phyloP scores from a whole-genome alignment of 2,113 vertebrate species.

The Okapia johnstoni region DNA sequence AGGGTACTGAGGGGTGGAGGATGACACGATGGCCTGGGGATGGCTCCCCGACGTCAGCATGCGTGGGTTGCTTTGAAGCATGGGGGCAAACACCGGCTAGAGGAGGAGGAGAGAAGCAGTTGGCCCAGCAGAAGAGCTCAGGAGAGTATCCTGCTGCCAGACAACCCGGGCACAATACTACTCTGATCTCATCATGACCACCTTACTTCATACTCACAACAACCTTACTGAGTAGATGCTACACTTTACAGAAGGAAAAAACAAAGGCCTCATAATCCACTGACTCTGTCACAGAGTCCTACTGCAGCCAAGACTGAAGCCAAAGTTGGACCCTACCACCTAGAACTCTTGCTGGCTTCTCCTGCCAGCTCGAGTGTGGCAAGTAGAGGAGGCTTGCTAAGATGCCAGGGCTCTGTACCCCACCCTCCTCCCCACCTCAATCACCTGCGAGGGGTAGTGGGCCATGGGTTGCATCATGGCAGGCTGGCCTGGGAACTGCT shows the following conservation, averaged over 20 bases:
- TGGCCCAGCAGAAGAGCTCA: neutral
- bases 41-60: slow-evolving; percentile 90
- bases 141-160: neutral
- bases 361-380: neutral
- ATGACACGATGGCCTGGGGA: slow-evolving; percentile 88
- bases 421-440: neutral
- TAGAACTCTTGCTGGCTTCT: neutral
- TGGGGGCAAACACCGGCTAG: slow-evolving; percentile 80
- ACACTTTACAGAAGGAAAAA: no score
- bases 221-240: fast-evolving
- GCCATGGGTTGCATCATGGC: slow-evolving; percentile 91
- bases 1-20: slow-evolving; percentile 88
- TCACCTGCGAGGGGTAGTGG: slow-evolving; percentile 90
- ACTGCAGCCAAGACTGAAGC: neutral
- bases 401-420: neutral
- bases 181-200: fast-evolving
- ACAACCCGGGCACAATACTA: fast-evolving
- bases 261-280: no score
- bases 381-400: neutral
- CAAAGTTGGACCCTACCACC: neutral
- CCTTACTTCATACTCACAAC: neutral
- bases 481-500: slow-evolving; percentile 91
- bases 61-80: slow-evolving; percentile 90
- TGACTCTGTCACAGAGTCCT: neutral
- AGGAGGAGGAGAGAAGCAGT: neutral